Base-by-base conservation (phyloP, 1,140 invertebrate species). In the Bicyclus anynana region DNA sequence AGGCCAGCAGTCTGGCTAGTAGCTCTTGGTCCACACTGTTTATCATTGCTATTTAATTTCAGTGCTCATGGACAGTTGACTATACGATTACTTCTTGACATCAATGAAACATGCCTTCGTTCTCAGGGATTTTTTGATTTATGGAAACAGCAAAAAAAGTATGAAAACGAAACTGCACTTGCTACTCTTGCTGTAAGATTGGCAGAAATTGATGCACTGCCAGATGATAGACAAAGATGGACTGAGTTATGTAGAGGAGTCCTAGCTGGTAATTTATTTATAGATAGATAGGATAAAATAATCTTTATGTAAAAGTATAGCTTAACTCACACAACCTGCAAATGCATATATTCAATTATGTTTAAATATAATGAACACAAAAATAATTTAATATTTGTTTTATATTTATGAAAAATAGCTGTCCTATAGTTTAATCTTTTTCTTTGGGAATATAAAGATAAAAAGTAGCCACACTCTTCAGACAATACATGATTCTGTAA, bases 81-180 rank as follows among this genome's bases (percentile, higher is more conserved):
- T 58, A 96, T 98, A 55, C 89, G 97, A 79, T 94, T 94, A 77
- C 89, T 99, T 54, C 89, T 99, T 52, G 97, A 98, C 80, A 94
- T 97, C 44, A 96, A 98, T 74, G 96, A 98, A 89, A 96, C 96
- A 77, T 96, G 93, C 79, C 91, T 99, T 74, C 92, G 94, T 66
- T 94, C 97, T 74, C 97, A 95, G 80, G 94, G 96, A 59, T 99
- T 99, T 85, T 94, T 95, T 69, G 97, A 99, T 90, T 94, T 97
- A 9, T 99, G 97, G 92, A 91, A 94, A 44, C 91, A 90, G 62
- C 94, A 94, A 83, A 94, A 93, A 70, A 89, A 90, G 48, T 77
- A 80, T 63, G 92, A 93, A 87, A 93, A 92, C 65, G 81, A 84
- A 44, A 76, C 87, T 35, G 91, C 92, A 13, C 82, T 93, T 29